Base-by-base conservation (phyloP, 2,888 invertebrate species). In the Drosophila anomalata region DNA sequence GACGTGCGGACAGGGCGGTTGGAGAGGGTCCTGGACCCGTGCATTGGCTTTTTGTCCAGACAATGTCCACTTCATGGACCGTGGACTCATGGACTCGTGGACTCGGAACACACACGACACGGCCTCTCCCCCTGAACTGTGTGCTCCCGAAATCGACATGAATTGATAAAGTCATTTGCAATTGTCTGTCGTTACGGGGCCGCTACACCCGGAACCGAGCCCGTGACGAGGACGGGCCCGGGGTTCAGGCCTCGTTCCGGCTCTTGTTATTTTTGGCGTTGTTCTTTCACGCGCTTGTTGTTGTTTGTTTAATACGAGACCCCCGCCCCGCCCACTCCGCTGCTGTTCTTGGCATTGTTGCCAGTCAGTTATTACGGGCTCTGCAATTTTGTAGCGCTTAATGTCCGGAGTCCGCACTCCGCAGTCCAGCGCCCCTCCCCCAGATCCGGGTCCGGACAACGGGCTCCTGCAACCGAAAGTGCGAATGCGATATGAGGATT, bases 401-500 rank as follows among this genome's bases (percentile, higher is more conserved):
- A 85, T 85, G 83, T 77, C 74, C 78, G 66, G 67, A 62, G 24
- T 29, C 56, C 55, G 63, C 41, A 66, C 61, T 36, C 39, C 36
- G 20, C 41, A 66, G 59, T 36, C 39, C 36, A 14, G 17, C 22
- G 26, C n/a, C 33, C 7, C 22, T 53, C 17, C 22, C 33, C 36
- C 17, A 44, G 24, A 60, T 42, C 51, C 50, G 51, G 48, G 14
- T 39, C 46, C 59, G 41, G 46, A 14, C n/a, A 36, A 36, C n/a
- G 67, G 63, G 50, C 61, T 42, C 46, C 58, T 61, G 61, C 54
- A 80, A 63, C 80, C 67, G 69, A 75, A 87, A 87, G 87, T 86
- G 86, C 80, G 80, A 87, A 87, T 87, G 82, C 82, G 87, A 87
- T 87, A 86, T 81, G 77, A 75, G 86, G 86, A 87, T 87, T 85